Conservation (phyloP, 2,888 invertebrate genomes). For the Microplitis manilae region DNA sequence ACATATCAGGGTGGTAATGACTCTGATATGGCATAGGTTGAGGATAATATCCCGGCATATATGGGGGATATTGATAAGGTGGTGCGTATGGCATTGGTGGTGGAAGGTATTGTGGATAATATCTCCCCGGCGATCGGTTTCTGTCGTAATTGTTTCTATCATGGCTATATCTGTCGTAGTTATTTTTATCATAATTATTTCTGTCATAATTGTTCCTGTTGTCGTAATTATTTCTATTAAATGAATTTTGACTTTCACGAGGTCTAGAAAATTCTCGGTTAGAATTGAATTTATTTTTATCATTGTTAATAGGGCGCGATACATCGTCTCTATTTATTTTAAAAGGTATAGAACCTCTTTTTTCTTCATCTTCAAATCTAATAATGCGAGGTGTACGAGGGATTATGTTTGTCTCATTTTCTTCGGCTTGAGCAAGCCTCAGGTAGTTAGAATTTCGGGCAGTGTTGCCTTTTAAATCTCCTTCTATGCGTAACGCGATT, state of each 20-base stretch:
- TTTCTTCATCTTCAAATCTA: not conserved
- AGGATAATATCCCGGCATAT: not conserved
- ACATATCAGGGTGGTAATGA: too few species aligned
- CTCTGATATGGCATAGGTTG: too few species aligned
- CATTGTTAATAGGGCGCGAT: not conserved
- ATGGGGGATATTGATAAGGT: not conserved
- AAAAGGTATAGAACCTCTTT: not conserved
- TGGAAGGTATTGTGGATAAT: not conserved
- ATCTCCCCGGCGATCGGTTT: not conserved
- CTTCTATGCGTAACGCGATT: not conserved
- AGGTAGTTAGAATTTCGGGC: not conserved
- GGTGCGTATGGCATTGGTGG: not conserved
- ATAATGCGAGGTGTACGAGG: not conserved
- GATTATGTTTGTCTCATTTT: not conserved
- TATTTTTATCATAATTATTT: not conserved
- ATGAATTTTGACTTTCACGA: too few species aligned
- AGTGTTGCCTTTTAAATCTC: not conserved
- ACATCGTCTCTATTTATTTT: not conserved
- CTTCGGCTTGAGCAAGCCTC: not conserved
- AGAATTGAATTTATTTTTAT: too few species aligned
- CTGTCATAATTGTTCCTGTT: not conserved
- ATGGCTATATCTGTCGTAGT: not conserved
- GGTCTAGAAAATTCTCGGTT: too few species aligned
- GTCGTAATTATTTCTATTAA: not conserved
- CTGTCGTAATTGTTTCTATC: not conserved